These are phyloP conservation scores for Nothoprocta perdicaria DNA, from an alignment of 2,113 vertebrate genomes.

Conservation along the genomic window DNA sequence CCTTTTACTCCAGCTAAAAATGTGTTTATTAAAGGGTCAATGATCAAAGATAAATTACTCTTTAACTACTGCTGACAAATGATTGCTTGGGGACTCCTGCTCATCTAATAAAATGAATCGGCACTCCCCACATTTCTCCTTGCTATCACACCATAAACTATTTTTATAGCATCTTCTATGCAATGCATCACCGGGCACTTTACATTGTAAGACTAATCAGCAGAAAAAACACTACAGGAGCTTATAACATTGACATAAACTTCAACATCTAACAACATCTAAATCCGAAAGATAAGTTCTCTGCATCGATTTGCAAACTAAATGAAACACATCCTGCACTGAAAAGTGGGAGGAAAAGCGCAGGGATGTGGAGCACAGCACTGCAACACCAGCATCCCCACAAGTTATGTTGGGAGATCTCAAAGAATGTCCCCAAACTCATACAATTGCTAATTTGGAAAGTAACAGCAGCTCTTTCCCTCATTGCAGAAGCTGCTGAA, in stretches of 20 bases:
- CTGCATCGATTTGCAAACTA: background rate
- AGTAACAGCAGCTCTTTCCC: background rate
- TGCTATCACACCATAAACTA: conserved; percentile 56
- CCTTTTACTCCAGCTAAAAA: conserved; percentile 32
- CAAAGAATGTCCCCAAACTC: background rate
- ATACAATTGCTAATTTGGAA: background rate
- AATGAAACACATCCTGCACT: background rate
- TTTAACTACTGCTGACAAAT: conserved; percentile 55
- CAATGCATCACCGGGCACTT: conserved; percentile 42
- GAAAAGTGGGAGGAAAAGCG: background rate
- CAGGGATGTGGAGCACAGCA: background rate
- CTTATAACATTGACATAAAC: conserved; percentile 34
- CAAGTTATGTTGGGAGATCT: background rate
- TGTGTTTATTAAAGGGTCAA: conserved; percentile 59
- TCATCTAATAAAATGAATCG: conserved; percentile 50
- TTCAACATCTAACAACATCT: conserved; percentile 16
- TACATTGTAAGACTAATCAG: conserved; percentile 64
- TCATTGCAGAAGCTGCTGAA: background rate
- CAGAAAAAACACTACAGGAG: conserved; percentile 50
- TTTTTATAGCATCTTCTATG: conserved; percentile 51
- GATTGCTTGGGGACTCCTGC: conserved; percentile 30
- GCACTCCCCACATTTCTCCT: conserved; percentile 34
- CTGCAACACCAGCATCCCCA: background rate
- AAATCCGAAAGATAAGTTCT: conserved; percentile 32
- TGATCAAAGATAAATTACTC: conserved; percentile 56